Percentiles rank a stretch among this genome's conserved stretches.
phyloP scores from a whole-genome alignment of 2,797 vertebrate genomes.

The Yasuhikotakia modesta region DNA sequence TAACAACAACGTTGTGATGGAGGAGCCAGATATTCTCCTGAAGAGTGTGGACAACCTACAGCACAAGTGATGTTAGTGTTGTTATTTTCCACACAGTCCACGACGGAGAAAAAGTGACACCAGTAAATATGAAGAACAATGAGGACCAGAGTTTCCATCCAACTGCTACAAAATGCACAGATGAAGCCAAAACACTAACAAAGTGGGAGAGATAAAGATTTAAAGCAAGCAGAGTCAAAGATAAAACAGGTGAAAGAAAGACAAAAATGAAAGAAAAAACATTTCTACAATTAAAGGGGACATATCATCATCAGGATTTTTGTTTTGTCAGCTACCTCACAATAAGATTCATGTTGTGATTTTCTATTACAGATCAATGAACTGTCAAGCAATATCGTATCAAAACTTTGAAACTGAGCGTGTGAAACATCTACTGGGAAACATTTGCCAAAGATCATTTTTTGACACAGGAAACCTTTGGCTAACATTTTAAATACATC shows the following conservation, averaged over 20 bases:
- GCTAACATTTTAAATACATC: background rate
- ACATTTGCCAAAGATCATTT: too few relatives aligned
- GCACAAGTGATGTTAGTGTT: slow-evolving; percentile 45
- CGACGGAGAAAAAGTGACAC: slow-evolving; percentile 39
- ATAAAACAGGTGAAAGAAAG: background rate
- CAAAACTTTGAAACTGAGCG: too few relatives aligned
- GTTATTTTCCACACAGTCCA: slow-evolving; percentile 46
- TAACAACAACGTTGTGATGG: slow-evolving; percentile 16
- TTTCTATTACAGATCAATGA: background rate
- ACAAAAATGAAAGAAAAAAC: background rate
- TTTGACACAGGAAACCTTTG: background rate
- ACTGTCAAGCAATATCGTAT: too few relatives aligned
- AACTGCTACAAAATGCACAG: slow-evolving; percentile 37
- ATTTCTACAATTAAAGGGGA: slow-evolving; percentile 31
- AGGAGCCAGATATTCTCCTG: background rate
- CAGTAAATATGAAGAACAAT: slow-evolving; percentile 43
- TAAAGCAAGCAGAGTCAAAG: background rate
- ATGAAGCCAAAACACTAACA: slow-evolving; percentile 42
- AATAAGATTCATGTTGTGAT: background rate
- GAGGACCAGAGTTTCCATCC: slow-evolving; percentile 39
- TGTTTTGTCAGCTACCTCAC: background rate
- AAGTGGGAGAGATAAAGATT: slow-evolving; percentile 18
- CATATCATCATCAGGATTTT: background rate
- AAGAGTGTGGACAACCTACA: background rate
- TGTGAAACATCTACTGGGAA: too few relatives aligned